phyloP scores from a whole-genome alignment of 2,888 invertebrate species.

The Eueremaeus valkanovi region DNA sequence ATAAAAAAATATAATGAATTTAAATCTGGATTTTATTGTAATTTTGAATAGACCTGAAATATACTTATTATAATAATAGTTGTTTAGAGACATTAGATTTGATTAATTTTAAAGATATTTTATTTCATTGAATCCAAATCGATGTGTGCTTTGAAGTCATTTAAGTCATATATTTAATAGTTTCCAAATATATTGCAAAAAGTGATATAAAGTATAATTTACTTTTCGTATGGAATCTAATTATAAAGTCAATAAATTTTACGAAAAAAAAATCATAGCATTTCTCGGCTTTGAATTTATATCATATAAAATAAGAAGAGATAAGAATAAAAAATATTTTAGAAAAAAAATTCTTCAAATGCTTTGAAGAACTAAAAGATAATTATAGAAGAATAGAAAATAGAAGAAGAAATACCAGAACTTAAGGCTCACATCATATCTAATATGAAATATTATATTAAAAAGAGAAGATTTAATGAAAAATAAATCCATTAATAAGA shows the following conservation, averaged over 20 bases:
- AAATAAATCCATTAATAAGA: neutral
- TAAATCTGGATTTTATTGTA: too few species aligned
- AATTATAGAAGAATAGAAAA: neutral
- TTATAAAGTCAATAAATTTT: conserved; percentile 13
- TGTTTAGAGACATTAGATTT: too few species aligned
- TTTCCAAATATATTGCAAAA: neutral
- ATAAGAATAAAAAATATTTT: neutral
- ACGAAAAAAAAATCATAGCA: neutral
- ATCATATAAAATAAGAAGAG: neutral
- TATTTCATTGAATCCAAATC: too few species aligned
- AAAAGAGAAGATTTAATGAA: neutral
- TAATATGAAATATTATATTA: neutral
- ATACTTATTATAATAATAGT: too few species aligned
- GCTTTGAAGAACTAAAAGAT: neutral
- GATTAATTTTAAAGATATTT: too few species aligned
- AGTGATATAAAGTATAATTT: neutral
- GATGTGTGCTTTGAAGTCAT: too few species aligned
- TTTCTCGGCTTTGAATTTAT: neutral
- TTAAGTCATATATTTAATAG: neutral
- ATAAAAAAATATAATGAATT: too few species aligned
- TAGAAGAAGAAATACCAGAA: neutral
- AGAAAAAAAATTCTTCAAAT: neutral
- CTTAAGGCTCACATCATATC: neutral
- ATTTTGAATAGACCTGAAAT: too few species aligned
- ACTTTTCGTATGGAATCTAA: neutral